Percentiles rank a stretch among this genome's conserved stretches.
These are phyloP conservation scores for Rhabdornis inornatus DNA, from an alignment of 2,113 vertebrate genomes.

Conservation along the genomic window DNA sequence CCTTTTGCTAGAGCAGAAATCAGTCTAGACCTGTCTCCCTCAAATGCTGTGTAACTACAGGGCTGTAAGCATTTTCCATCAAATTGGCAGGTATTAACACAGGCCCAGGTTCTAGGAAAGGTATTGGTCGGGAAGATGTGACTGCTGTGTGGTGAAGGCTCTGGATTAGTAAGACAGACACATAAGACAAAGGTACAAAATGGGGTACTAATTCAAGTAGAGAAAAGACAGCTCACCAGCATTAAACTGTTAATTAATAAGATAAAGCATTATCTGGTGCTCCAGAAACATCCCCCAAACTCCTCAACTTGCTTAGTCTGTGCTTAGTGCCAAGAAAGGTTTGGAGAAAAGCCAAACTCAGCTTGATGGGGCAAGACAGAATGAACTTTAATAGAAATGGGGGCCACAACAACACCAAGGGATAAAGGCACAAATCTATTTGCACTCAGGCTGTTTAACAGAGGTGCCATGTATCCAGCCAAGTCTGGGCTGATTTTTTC, in stretches of 20 bases:
- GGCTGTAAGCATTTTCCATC: neutral
- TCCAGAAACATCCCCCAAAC: neutral
- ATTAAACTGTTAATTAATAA: constrained; percentile 12
- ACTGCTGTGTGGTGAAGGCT: neutral
- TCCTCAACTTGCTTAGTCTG: neutral
- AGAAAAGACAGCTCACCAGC: neutral
- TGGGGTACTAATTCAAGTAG: neutral
- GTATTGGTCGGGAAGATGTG: neutral
- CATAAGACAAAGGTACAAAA: neutral
- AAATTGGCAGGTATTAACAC: neutral
- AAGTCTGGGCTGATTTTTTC: neutral
- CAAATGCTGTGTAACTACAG: neutral
- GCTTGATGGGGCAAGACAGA: neutral
- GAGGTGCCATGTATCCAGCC: neutral
- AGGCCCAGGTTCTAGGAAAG: neutral
- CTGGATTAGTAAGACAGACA: neutral
- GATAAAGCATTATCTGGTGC: constrained; percentile 7
- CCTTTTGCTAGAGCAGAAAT: neutral
- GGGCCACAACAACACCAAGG: neutral
- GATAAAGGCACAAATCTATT: neutral
- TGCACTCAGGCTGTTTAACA: neutral
- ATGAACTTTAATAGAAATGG: neutral
- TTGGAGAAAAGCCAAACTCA: constrained; percentile 1
- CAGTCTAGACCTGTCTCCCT: neutral
- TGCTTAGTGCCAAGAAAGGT: neutral